These are phyloP conservation scores for Bemisia tabaci DNA, from an alignment of 1,140 invertebrate genomes.

Conservation along the genomic window DNA sequence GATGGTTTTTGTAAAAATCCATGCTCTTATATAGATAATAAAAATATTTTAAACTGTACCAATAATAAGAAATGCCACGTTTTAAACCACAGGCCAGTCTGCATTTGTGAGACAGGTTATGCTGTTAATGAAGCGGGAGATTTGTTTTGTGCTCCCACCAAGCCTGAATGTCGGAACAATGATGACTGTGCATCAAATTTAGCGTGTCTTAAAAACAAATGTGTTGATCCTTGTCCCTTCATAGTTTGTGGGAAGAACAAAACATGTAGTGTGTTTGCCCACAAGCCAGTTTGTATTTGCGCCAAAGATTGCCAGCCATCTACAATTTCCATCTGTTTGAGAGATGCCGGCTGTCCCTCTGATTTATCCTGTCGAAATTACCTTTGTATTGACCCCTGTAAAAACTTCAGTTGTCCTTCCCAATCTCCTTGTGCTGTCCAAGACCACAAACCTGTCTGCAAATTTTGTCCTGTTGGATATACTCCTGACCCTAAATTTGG, in stretches of 20 bases:
- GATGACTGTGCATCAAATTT: constrained; percentile 54
- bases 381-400: constrained; percentile 80
- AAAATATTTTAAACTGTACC: neutral
- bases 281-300: constrained; percentile 40
- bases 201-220: constrained; percentile 64
- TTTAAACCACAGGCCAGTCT: constrained; percentile 67
- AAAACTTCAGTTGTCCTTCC: constrained; percentile 56
- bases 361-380: constrained; percentile 73
- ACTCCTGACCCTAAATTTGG: constrained; percentile 74
- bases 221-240: constrained; percentile 60
- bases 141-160: constrained; percentile 63
- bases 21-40: neutral
- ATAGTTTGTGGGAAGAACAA: constrained; percentile 72
- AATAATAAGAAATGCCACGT: constrained; percentile 69
- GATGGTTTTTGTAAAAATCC: neutral
- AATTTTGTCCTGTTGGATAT: constrained; percentile 78
- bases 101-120: constrained; percentile 76
- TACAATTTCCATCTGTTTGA: constrained; percentile 64
- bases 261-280: constrained; percentile 42
- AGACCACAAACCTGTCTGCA: constrained; percentile 84
- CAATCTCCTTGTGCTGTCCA: constrained; percentile 78
- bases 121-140: constrained; percentile 70
- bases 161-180: constrained; percentile 61
- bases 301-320: constrained; percentile 70
- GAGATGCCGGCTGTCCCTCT: constrained; percentile 71